phyloP scores from a whole-genome alignment of 1,140 invertebrate species.

The Papilio aristodemus region DNA sequence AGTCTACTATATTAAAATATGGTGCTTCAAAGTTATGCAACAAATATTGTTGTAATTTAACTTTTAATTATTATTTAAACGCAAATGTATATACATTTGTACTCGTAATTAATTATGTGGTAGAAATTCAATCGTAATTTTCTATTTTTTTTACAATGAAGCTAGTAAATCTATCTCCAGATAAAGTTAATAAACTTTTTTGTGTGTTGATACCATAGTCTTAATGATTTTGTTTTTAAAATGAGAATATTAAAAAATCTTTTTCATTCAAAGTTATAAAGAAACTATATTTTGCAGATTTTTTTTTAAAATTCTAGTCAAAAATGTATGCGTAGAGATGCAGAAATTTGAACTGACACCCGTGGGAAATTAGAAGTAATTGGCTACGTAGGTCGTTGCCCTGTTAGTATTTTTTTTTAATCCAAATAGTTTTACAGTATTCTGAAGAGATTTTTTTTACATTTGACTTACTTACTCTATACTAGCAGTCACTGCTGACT shows the following conservation, averaged over 20 bases:
- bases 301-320: background rate
- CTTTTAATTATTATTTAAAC: background rate
- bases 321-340: constrained; percentile 10
- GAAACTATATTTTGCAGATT: background rate
- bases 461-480: too few relatives aligned
- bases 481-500: too few relatives aligned
- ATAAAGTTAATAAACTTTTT: too few relatives aligned
- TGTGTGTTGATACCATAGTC: too few relatives aligned
- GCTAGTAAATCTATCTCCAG: too few relatives aligned
- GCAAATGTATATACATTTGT: background rate
- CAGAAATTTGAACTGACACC: constrained; percentile 2
- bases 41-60: too few relatives aligned
- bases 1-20: constrained; percentile 33
- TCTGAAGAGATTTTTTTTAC: background rate
- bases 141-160: too few relatives aligned
- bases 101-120: too few relatives aligned
- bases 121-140: too few relatives aligned
- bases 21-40: background rate
- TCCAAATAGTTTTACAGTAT: background rate
- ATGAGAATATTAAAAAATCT: too few relatives aligned
- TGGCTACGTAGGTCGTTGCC: background rate
- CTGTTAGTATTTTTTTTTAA: background rate
- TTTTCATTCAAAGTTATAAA: too few relatives aligned
- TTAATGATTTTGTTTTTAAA: background rate
- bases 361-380: constrained; percentile 28